Evolutionary conservation across 2,797 vertebrate genomes (phyloP).

Genomic region (Hirundo rustica): DNA sequence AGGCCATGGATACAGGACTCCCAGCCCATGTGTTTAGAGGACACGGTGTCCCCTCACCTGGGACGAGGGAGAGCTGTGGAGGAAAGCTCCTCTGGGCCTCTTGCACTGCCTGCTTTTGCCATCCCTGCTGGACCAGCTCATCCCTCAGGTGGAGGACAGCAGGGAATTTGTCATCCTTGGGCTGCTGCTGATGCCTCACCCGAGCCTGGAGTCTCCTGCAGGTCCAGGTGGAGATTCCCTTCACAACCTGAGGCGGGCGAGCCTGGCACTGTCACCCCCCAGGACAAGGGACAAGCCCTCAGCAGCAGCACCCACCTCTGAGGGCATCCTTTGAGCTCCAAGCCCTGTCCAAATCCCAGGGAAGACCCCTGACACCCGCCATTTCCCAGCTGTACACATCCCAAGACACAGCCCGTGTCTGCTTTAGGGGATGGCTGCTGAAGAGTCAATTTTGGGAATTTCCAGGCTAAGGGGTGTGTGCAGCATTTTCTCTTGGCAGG

Average conservation of each 20-base stretch:
- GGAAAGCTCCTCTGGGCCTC: background rate
- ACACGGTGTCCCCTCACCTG: background rate
- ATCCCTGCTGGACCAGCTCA: conserved; percentile 37
- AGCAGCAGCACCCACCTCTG: background rate
- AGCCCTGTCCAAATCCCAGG: background rate
- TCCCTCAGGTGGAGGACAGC: conserved; percentile 54
- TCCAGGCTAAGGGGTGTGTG: background rate
- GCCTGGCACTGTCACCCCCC: too few relatives aligned
- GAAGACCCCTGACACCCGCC: background rate
- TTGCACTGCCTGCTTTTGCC: conserved; percentile 27
- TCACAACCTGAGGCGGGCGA: conserved; percentile 55
- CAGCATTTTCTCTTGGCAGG: background rate
- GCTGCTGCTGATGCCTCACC: conserved; percentile 59
- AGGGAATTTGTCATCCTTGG: conserved; percentile 55
- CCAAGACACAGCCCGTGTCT: background rate
- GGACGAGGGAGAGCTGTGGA: background rate
- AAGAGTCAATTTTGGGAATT: background rate
- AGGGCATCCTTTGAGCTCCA: background rate
- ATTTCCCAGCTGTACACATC: rapidly evolving
- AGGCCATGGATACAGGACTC: background rate
- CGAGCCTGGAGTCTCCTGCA: conserved; percentile 52
- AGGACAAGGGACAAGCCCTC: background rate
- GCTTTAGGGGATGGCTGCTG: background rate
- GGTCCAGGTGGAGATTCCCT: conserved; percentile 65
- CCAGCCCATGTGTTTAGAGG: rapidly evolving